Evolutionary conservation across 2,888 invertebrate species (phyloP).

Genomic region (Cinara cedri): DNA sequence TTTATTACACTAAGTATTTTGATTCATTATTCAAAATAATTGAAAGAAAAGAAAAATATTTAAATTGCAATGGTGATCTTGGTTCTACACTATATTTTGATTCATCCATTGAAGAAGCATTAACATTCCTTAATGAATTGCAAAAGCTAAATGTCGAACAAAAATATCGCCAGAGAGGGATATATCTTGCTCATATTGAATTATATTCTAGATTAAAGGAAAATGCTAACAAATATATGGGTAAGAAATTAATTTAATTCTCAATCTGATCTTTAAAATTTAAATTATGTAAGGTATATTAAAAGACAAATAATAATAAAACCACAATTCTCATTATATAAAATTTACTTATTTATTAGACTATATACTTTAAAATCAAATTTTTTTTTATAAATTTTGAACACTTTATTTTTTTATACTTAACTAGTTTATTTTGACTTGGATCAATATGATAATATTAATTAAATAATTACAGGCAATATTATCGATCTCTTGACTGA

Average conservation of each 20-base stretch:
- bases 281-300: background rate
- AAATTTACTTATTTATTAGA: background rate
- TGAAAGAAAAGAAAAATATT: constrained; percentile 70
- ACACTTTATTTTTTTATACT: too few species aligned
- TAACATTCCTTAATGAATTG: constrained; percentile 63
- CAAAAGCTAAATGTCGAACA: constrained; percentile 57
- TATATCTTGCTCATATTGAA: constrained; percentile 83
- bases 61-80: constrained; percentile 67
- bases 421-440: background rate
- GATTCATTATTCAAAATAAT: constrained; percentile 68
- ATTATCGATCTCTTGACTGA: constrained; percentile 74
- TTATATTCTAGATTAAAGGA: constrained; percentile 70
- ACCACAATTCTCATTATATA: background rate
- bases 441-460: background rate
- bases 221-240: constrained; percentile 65
- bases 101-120: constrained; percentile 62
- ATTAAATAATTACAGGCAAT: constrained; percentile 53
- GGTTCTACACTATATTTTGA: constrained; percentile 60
- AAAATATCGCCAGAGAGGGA: constrained; percentile 70
- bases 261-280: background rate
- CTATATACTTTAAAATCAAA: background rate
- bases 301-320: too few species aligned
- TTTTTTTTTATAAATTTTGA: background rate
- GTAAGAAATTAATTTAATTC: constrained; percentile 57
- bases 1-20: constrained; percentile 65